Conservation (phyloP, 2,888 invertebrate species). For the Perizoma affinitatum region DNA sequence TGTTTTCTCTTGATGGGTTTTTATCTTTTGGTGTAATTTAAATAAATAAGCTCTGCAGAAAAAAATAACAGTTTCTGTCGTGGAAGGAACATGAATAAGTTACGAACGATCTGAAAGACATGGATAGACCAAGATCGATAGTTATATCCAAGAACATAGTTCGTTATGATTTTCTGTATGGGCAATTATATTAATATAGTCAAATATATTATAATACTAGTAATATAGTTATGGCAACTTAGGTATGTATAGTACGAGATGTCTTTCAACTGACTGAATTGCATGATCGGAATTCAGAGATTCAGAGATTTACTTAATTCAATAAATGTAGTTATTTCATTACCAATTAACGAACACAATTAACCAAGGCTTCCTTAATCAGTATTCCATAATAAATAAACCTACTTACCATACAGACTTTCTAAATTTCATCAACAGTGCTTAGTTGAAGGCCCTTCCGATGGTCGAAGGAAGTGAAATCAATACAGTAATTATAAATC, state of each 20-base stretch:
- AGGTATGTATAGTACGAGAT: too few relatives aligned
- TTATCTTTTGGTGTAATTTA: slow-evolving; percentile 8
- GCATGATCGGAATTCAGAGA: too few relatives aligned
- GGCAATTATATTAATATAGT: too few relatives aligned
- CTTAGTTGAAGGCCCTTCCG: slow-evolving; percentile 42
- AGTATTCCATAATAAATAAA: slow-evolving; percentile 6
- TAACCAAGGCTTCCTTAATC: slow-evolving; percentile 5
- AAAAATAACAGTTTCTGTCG: too few relatives aligned
- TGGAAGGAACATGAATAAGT: too few relatives aligned
- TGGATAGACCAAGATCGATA: too few relatives aligned
- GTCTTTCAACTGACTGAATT: too few relatives aligned
- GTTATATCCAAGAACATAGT: too few relatives aligned
- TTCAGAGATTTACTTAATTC: not conserved
- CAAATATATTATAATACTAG: too few relatives aligned
- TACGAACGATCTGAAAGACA: too few relatives aligned
- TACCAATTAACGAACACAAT: slow-evolving; percentile 3
- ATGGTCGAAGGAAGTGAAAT: slow-evolving; percentile 21
- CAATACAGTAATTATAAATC: not conserved
- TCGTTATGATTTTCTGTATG: too few relatives aligned
- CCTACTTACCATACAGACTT: slow-evolving; percentile 36
- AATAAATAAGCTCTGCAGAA: not conserved
- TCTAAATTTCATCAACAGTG: slow-evolving; percentile 50
- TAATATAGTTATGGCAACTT: too few relatives aligned
- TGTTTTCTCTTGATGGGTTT: slow-evolving; percentile 12
- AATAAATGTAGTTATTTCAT: slow-evolving; percentile 1